These are phyloP conservation scores for Uria lomvia DNA, from an alignment of 2,113 vertebrate species.

Conservation along the genomic window DNA sequence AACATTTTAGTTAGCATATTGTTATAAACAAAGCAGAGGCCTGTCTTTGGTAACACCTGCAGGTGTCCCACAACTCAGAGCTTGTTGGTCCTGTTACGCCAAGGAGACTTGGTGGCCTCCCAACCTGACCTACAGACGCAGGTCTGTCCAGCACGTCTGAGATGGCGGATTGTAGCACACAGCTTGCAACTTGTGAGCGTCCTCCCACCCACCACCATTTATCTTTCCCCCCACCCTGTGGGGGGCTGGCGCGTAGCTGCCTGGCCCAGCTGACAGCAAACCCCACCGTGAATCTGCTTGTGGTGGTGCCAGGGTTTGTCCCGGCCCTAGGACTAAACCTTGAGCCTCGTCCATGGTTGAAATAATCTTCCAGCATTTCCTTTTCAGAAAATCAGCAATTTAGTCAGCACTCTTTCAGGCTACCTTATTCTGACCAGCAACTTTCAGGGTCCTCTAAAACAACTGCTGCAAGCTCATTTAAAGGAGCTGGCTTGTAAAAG, in stretches of 20 bases:
- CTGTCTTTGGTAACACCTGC: neutral
- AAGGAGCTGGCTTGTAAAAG: slow-evolving; percentile 72
- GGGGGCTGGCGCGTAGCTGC: neutral
- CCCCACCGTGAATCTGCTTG: neutral
- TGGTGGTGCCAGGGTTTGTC: neutral
- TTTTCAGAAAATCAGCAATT: slow-evolving; percentile 86
- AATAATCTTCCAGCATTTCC: slow-evolving; percentile 87
- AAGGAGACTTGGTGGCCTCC: neutral
- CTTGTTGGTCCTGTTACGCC: neutral
- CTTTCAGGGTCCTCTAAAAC: slow-evolving; percentile 84
- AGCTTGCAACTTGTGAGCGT: neutral
- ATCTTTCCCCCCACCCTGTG: too few relatives aligned
- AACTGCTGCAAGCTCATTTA: slow-evolving; percentile 85
- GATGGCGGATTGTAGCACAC: neutral
- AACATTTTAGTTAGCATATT: too few relatives aligned
- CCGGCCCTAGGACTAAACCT: neutral
- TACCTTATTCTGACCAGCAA: slow-evolving; percentile 88
- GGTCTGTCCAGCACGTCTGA: neutral
- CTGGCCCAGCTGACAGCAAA: neutral
- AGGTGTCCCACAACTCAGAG: neutral
- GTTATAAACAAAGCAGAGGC: too few relatives aligned
- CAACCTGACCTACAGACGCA: accelerated
- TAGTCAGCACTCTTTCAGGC: slow-evolving; percentile 87
- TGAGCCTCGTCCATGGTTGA: neutral
- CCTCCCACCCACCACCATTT: neutral